Conservation (phyloP, 2,797 vertebrate genomes). For the Typhlichthys eigenmanni region DNA sequence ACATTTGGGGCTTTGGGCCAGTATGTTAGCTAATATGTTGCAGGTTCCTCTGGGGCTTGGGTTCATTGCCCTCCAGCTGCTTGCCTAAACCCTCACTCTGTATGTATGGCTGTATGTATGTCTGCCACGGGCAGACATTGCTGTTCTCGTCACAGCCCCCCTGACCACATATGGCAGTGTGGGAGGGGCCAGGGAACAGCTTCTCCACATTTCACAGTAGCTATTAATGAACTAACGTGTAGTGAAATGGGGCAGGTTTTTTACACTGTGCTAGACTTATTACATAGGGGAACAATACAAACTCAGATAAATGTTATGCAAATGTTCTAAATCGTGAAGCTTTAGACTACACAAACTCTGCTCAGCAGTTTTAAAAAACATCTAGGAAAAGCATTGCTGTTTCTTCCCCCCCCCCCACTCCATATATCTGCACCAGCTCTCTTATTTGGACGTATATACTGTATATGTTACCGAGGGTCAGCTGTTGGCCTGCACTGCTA, state of each 20-base stretch:
- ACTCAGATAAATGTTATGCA: too few species aligned
- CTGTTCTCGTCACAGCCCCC: slow-evolving; percentile 13
- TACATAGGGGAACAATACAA: too few species aligned
- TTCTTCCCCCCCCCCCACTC: not conserved
- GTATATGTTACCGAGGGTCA: slow-evolving; percentile 23
- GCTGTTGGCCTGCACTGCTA: not conserved
- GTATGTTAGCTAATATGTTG: slow-evolving; percentile 31
- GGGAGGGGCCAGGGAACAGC: too few species aligned
- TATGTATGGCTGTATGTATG: slow-evolving; percentile 4
- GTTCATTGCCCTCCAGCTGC: slow-evolving; percentile 34
- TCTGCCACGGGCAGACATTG: slow-evolving; percentile 1
- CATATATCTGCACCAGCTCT: slow-evolving; percentile 8
- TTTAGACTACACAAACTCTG: too few species aligned
- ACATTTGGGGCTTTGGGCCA: slow-evolving; percentile 15
- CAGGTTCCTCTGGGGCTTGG: slow-evolving; percentile 26
- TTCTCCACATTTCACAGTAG: too few species aligned
- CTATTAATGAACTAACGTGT: too few species aligned
- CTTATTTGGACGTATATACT: slow-evolving; percentile 12
- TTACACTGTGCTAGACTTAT: too few species aligned
- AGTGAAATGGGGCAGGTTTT: too few species aligned
- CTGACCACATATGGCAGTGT: slow-evolving; percentile 14
- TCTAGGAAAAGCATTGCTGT: not conserved
- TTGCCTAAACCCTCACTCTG: slow-evolving; percentile 3
- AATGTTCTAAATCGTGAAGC: too few species aligned
- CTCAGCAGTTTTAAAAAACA: too few species aligned